Evolutionary conservation across 2,113 vertebrate species (phyloP).

Genomic region (Sinocyclocheilus maitianheensis): DNA sequence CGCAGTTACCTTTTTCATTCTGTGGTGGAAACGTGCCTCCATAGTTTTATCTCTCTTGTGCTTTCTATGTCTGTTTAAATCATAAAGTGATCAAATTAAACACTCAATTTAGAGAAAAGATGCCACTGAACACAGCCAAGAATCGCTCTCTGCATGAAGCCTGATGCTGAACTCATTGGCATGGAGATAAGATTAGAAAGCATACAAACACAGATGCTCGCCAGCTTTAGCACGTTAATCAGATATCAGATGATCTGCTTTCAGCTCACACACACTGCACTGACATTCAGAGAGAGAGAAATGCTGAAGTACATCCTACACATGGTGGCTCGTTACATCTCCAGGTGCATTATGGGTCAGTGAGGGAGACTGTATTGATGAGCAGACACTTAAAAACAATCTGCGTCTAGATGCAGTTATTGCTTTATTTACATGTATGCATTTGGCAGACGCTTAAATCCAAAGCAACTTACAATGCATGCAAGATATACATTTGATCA

Average conservation of each 20-base stretch:
- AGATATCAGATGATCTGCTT: conserved; percentile 20
- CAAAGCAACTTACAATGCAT: no score
- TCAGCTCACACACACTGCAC: neutral
- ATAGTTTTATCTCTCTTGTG: no score
- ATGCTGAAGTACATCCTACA: neutral
- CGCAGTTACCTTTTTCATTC: no score
- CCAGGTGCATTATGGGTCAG: no score
- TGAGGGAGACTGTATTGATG: no score
- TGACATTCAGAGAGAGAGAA: neutral
- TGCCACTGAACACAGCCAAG: neutral
- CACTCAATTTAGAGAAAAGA: neutral
- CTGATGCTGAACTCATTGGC: neutral
- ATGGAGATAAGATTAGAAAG: conserved; percentile 2
- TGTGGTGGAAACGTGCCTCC: no score
- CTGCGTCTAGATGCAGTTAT: neutral
- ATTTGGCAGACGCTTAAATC: no score
- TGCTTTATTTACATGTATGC: neutral
- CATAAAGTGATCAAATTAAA: no score
- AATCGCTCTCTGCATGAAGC: neutral
- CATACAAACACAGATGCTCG: neutral
- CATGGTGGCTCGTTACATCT: no score
- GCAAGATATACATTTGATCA: no score
- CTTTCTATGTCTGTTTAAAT: no score
- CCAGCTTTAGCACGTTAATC: conserved; percentile 5
- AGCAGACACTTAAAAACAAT: no score